phyloP scores from a whole-genome alignment of 2,797 vertebrate species.

The Anableps anableps region DNA sequence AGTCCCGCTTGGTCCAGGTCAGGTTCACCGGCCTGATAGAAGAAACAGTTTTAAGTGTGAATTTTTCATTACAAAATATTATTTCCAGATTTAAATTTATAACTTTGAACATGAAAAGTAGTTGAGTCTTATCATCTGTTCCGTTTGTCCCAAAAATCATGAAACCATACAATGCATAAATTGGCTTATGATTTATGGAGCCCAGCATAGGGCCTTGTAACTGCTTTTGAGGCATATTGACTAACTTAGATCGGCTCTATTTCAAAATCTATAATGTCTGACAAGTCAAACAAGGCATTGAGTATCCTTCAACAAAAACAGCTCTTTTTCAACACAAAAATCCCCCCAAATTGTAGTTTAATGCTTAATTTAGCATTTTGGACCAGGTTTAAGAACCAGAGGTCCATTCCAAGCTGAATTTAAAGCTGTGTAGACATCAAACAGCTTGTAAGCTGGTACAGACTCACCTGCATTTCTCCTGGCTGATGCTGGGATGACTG shows the following conservation, averaged over 20 bases:
- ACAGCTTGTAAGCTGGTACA: background rate
- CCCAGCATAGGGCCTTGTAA: background rate
- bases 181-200: background rate
- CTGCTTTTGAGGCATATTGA: background rate
- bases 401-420: background rate
- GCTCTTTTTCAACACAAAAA: background rate
- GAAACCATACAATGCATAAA: background rate
- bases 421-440: background rate
- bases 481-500: conserved; percentile 40
- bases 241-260: background rate
- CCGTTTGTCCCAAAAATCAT: background rate
- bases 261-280: background rate
- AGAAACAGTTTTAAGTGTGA: background rate
- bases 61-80: background rate
- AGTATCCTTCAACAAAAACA: background rate
- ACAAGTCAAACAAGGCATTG: background rate
- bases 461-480: conserved; percentile 74
- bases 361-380: background rate
- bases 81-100: background rate
- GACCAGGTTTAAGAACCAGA: background rate
- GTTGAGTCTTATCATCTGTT: background rate
- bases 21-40: conserved; percentile 71
- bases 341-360: background rate
- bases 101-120: background rate
- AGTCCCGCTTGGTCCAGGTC: conserved; percentile 77